Conservation (phyloP, 2,113 vertebrate genomes). For the chimpanzee (Pan troglodytes) region DNA sequence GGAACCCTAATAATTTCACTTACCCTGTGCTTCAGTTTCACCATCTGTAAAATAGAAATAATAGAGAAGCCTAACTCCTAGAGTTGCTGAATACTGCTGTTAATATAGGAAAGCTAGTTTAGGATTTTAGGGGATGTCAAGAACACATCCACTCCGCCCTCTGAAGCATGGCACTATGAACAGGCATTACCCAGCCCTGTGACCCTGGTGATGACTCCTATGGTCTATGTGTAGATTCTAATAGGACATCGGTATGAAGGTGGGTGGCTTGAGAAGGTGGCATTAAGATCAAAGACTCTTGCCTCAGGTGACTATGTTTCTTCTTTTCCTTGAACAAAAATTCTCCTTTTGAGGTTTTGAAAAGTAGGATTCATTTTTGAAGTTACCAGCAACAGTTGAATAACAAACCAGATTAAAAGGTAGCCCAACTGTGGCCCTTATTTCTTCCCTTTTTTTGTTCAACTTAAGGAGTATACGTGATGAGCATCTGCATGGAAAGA, state of each 20-base stretch:
- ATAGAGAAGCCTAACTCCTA: neutral
- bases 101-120: neutral
- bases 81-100: neutral
- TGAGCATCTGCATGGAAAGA: neutral
- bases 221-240: neutral
- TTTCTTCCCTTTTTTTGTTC: neutral
- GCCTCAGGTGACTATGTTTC: neutral
- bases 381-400: neutral
- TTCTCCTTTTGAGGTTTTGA: neutral
- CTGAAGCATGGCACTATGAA: neutral
- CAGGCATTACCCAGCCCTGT: neutral
- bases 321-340: constrained; percentile 23
- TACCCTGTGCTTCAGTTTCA: neutral
- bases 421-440: neutral
- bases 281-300: constrained; percentile 18
- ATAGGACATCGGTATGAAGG: neutral
- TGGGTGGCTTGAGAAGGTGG: neutral
- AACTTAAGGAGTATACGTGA: neutral
- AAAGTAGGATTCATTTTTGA: neutral
- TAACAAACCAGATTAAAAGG: neutral
- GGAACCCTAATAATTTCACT: neutral
- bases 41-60: neutral
- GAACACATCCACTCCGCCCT: neutral
- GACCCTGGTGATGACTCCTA: neutral
- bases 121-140: neutral